Conservation (phyloP, 2,113 vertebrate species). For the Theropithecus gelada region DNA sequence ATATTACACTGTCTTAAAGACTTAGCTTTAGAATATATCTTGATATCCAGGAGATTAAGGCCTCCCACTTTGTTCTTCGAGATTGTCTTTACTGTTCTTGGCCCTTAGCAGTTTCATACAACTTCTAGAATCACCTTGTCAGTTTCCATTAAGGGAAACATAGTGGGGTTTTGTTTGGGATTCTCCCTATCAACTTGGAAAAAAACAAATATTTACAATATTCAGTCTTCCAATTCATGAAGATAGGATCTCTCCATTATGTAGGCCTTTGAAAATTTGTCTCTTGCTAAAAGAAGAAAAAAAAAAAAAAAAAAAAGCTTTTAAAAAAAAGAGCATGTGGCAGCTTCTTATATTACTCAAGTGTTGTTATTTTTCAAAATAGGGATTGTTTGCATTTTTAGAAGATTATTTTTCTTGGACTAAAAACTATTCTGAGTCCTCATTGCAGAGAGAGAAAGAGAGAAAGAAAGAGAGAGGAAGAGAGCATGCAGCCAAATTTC, state of each 20-base stretch:
- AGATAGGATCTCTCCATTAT: not conserved
- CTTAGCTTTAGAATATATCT: not conserved
- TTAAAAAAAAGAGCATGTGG: not conserved
- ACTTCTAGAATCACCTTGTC: not conserved
- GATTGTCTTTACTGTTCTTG: not conserved
- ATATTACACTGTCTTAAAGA: not conserved
- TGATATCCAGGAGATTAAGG: not conserved
- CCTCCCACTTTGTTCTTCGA: not conserved
- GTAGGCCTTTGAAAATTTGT: not conserved
- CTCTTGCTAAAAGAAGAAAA: not conserved
- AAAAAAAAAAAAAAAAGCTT: not conserved
- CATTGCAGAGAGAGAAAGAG: not conserved
- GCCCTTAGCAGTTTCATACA: not conserved
- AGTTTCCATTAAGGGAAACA: not conserved
- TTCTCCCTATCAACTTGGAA: not conserved
- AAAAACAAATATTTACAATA: not conserved
- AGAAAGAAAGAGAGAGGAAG: not conserved
- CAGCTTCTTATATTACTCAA: not conserved
- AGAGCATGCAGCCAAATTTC: rapidly evolving
- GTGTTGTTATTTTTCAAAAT: slow-evolving; percentile 6
- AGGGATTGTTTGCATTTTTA: not conserved
- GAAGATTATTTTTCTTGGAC: not conserved
- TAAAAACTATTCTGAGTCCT: not conserved
- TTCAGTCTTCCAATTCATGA: not conserved
- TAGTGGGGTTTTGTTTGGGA: not conserved